Percentiles rank a stretch among this genome's conserved stretches.
These are phyloP conservation scores for Sipha flava DNA, from an alignment of 1,140 invertebrate species.

Conservation along the genomic window DNA sequence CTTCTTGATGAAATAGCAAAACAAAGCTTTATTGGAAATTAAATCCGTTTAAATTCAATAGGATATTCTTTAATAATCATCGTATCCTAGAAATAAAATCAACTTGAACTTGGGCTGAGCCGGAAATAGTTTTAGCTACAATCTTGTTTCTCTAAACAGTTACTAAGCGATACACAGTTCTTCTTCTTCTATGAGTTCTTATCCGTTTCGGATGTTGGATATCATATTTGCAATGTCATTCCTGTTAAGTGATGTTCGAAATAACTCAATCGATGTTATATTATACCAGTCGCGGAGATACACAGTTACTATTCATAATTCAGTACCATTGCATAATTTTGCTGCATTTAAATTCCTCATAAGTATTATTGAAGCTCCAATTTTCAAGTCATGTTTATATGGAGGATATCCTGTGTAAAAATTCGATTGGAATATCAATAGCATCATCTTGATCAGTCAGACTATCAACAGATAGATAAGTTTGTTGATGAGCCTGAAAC, in stretches of 20 bases:
- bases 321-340: conserved; percentile 38
- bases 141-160: too few relatives aligned
- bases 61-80: conserved; percentile 42
- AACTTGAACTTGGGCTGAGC: neutral
- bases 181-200: too few relatives aligned
- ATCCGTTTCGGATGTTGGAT: too few relatives aligned
- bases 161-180: too few relatives aligned
- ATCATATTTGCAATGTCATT: too few relatives aligned
- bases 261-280: too few relatives aligned
- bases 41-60: conserved; percentile 45
- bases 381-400: neutral
- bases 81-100: conserved; percentile 19
- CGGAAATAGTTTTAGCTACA: neutral
- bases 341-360: conserved; percentile 33
- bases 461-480: conserved; percentile 41
- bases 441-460: conserved; percentile 37
- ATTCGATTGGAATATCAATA: conserved; percentile 32
- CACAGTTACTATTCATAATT: neutral
- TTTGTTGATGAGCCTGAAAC: conserved; percentile 33
- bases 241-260: too few relatives aligned
- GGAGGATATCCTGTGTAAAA: neutral
- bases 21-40: conserved; percentile 47
- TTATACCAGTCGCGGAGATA: too few relatives aligned
- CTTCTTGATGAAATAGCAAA: conserved; percentile 53
- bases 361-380: neutral